These are phyloP conservation scores for Drosophila histrio DNA, from an alignment of 2,888 invertebrate genomes.

Conservation along the genomic window DNA sequence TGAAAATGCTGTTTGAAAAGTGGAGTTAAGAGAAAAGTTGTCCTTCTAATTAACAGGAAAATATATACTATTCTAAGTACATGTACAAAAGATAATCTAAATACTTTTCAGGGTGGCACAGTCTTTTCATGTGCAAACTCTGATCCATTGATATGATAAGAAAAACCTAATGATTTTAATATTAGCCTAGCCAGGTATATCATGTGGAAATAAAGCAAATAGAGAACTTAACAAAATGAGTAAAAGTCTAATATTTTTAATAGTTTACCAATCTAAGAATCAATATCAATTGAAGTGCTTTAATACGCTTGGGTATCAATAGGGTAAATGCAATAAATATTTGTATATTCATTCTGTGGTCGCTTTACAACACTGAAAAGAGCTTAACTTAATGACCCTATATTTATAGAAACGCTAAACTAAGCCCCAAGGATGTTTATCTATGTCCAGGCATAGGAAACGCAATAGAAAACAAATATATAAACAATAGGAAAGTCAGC, in stretches of 20 bases:
- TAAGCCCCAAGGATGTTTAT: conserved; percentile 23
- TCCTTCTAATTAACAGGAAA: not conserved
- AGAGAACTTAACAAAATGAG: not conserved
- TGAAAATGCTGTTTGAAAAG: not conserved
- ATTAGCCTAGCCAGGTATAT: not conserved
- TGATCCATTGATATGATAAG: not conserved
- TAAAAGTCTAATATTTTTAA: conserved; percentile 4
- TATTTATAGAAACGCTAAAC: conserved; percentile 3
- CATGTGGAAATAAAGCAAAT: not conserved
- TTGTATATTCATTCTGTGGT: not conserved
- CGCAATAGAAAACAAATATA: not conserved
- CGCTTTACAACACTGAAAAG: not conserved
- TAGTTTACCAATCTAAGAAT: not conserved
- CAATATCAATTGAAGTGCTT: conserved; percentile 4
- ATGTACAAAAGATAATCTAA: not conserved
- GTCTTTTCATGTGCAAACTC: not conserved
- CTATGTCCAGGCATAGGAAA: conserved; percentile 19
- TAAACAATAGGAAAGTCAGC: conserved; percentile 27
- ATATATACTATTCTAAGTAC: not conserved
- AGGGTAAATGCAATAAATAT: conserved; percentile 7
- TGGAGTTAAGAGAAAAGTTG: not conserved
- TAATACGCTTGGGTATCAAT: not conserved
- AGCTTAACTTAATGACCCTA: conserved; percentile 4
- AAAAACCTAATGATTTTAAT: not conserved
- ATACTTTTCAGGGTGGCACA: not conserved